Conservation (phyloP, 92 coral and sea anemone species). For the Montipora capitata region DNA sequence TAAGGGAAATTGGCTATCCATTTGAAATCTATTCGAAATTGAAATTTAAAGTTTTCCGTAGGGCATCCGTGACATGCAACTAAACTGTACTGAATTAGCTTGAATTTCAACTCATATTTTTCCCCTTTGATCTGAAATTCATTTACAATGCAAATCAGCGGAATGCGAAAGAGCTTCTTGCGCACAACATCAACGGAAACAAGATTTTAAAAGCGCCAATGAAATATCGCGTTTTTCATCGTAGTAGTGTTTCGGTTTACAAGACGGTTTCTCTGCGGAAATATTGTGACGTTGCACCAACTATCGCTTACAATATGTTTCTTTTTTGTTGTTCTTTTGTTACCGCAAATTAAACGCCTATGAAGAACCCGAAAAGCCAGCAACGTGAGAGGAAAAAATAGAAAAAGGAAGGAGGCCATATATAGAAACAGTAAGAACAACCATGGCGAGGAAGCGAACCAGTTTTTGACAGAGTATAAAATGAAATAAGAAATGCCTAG, state of each 20-base stretch:
- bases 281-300: background rate
- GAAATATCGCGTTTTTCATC: slow-evolving; percentile 4
- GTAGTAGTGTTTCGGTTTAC: background rate
- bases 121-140: background rate
- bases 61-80: no score
- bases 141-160: background rate
- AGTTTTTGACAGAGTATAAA: no score
- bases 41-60: background rate
- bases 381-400: background rate
- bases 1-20: no score
- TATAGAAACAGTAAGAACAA: no score
- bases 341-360: background rate
- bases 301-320: background rate
- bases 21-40: background rate
- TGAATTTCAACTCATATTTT: no score
- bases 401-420: background rate
- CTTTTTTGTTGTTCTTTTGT: background rate
- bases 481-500: no score
- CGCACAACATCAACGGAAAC: background rate
- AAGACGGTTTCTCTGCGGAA: background rate
- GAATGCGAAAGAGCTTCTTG: background rate
- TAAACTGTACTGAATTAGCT: no score
- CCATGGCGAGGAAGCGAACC: no score
- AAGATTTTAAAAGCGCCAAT: background rate
- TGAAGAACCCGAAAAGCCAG: no score